Evolutionary conservation across 92 coral and sea anemone genomes (phyloP).

Genomic region (Anthopleura xanthogrammica): DNA sequence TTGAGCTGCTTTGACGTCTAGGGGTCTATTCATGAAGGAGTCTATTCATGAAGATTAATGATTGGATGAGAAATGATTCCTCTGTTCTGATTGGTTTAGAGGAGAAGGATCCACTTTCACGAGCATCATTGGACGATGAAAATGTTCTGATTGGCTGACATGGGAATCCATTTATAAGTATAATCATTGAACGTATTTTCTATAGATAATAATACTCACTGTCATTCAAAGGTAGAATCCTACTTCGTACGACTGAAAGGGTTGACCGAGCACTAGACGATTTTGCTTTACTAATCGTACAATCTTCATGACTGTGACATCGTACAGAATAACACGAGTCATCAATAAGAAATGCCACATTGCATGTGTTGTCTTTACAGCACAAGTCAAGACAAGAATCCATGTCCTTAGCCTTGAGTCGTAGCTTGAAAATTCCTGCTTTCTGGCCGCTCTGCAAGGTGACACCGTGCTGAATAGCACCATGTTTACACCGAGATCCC

Average conservation of each 20-base stretch:
- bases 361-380: slow-evolving; percentile 73
- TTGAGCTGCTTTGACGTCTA: too few species aligned
- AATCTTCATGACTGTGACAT: slow-evolving; percentile 74
- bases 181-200: not conserved
- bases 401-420: slow-evolving; percentile 67
- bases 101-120: too few species aligned
- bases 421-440: slow-evolving; percentile 75
- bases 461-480: slow-evolving; percentile 71
- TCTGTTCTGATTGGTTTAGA: not conserved
- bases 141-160: too few species aligned
- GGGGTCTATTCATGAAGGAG: too few species aligned
- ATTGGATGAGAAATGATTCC: not conserved
- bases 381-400: slow-evolving; percentile 76
- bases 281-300: slow-evolving; percentile 57
- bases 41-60: not conserved
- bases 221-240: slow-evolving; percentile 46
- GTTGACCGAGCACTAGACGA: slow-evolving; percentile 45
- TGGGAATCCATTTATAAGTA: not conserved
- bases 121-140: too few species aligned
- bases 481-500: slow-evolving; percentile 63
- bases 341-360: slow-evolving; percentile 85
- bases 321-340: slow-evolving; percentile 86
- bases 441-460: slow-evolving; percentile 71
- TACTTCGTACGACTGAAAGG: slow-evolving; percentile 59
- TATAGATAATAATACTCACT: slow-evolving; percentile 55